Evolutionary conservation across 2,888 invertebrate species (phyloP), one percentile per base, ranked within the genome.

Genomic region (Ophion obscuratus): DNA sequence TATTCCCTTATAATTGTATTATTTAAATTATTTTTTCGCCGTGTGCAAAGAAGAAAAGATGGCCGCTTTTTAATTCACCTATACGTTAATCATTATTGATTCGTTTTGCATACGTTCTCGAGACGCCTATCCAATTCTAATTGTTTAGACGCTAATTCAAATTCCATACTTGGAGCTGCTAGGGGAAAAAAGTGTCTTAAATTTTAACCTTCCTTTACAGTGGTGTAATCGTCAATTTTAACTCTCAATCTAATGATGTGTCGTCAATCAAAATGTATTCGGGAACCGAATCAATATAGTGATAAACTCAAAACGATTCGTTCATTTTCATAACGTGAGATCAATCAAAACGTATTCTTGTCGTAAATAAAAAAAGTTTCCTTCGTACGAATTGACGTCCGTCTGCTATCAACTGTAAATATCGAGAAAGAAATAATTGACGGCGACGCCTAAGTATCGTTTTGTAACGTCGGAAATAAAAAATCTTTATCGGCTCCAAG

Each of bases 61-160:
- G 67, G 66, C 31, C 62, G 71, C 78, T 79, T 83, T 27, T 66
- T 66, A 20, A 53, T 78, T 57, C 62, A 67, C 66, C 31, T 24
- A 75, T 59, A 80, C 79, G 24, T 47, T 64, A 81, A 27, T 74
- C 70, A 83, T 76, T 83, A 70, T 76, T 71, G 61, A 71, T 80
- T 61, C 44, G 59, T 70, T 74, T 83, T 70, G 80, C 83, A 59
- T 76, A 77, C 47, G 67, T 57, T 77, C 68, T 77, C 36, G 59
- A 75, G 27, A 75, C 74, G 71, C 68, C 70, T 73, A 53, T 68
- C 24, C 40, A 57, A 64, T 75, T 57, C 17, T 53, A 64, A 40
- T 70, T 61, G 70, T 62, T 78, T 70, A 20, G 47, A 79, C 68
- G 67, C 31, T 59, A 57, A 53, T 57, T 57, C 2, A 40, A 79